phyloP scores from a whole-genome alignment of 2,888 invertebrate genomes.

The Vandiemenella viatica region DNA sequence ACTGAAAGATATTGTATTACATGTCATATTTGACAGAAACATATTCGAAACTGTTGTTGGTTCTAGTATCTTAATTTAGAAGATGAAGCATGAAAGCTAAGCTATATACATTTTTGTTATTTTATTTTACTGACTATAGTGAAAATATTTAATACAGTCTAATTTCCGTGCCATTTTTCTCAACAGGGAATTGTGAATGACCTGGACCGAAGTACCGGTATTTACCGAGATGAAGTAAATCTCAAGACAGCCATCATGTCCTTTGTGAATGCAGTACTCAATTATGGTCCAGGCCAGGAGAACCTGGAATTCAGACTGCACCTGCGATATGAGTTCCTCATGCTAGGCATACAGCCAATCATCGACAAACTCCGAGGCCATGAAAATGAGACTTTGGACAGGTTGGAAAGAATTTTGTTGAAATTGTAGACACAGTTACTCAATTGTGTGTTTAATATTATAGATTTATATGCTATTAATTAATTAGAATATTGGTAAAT shows the following conservation, averaged over 20 bases:
- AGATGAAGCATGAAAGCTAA: too few species aligned
- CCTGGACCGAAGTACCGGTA: constrained; percentile 76
- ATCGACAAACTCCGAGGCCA: constrained; percentile 84
- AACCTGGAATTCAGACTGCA: constrained; percentile 89
- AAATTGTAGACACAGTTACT: neutral
- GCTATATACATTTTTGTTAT: too few species aligned
- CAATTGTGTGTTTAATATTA: neutral
- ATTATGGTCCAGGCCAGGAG: constrained; percentile 92
- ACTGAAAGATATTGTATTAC: too few species aligned
- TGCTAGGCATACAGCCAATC: constrained; percentile 92
- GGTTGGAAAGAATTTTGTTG: constrained; percentile 23
- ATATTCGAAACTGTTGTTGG: too few species aligned
- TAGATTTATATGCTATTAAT: too few species aligned
- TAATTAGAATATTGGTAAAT: too few species aligned
- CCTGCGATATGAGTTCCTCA: constrained; percentile 85
- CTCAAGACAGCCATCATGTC: constrained; percentile 96
- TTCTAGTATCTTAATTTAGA: too few species aligned
- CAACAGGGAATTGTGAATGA: constrained; percentile 75
- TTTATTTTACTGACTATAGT: too few species aligned
- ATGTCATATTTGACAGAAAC: too few species aligned
- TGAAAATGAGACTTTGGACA: constrained; percentile 85
- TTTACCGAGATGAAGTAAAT: constrained; percentile 82
- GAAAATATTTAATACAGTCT: too few species aligned
- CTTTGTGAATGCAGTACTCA: constrained; percentile 89
- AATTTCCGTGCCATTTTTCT: too few species aligned